Conservation (phyloP, 2,888 invertebrate genomes). For the Phortica magna region DNA sequence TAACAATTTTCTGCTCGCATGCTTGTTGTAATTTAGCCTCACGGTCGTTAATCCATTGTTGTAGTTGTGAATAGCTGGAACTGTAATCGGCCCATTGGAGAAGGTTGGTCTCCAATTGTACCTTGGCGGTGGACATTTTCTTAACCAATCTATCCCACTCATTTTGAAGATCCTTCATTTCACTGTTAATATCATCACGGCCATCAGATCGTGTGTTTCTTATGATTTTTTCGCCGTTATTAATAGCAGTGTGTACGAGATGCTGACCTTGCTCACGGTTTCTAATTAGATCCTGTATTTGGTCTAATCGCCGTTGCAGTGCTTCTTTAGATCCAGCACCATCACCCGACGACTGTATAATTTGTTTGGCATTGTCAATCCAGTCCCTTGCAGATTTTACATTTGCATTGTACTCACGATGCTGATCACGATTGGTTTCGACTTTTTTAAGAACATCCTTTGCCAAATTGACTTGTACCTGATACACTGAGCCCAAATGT, state of each 20-base stretch:
- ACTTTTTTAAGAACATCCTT: slow-evolving; percentile 94
- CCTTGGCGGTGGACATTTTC: slow-evolving; percentile 94
- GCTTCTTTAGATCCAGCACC: slow-evolving; percentile 89
- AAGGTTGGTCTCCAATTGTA: slow-evolving; percentile 91
- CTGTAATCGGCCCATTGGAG: slow-evolving; percentile 98
- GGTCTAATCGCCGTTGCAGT: slow-evolving; percentile 87
- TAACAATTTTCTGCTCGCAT: slow-evolving; percentile 89
- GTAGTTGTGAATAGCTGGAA: slow-evolving; percentile 93
- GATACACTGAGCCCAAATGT: slow-evolving; percentile 91
- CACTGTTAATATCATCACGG: slow-evolving; percentile 89
- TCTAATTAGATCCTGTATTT: slow-evolving; percentile 88
- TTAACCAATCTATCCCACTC: slow-evolving; percentile 95
- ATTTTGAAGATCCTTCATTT: slow-evolving; percentile 92
- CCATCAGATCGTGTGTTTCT: slow-evolving; percentile 94
- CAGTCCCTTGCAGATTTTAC: slow-evolving; percentile 87
- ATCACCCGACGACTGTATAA: slow-evolving; percentile 89
- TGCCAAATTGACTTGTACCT: slow-evolving; percentile 91
- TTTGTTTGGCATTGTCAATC: slow-evolving; percentile 92
- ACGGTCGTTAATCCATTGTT: slow-evolving; percentile 96
- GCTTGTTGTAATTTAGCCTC: slow-evolving; percentile 95
- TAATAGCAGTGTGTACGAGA: slow-evolving; percentile 90
- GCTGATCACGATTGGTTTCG: slow-evolving; percentile 91
- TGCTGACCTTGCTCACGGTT: slow-evolving; percentile 93
- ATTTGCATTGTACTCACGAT: slow-evolving; percentile 88
- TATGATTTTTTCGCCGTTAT: slow-evolving; percentile 93